Conservation (phyloP, 2,888 invertebrate species). For the Liodrosophila aerea region DNA sequence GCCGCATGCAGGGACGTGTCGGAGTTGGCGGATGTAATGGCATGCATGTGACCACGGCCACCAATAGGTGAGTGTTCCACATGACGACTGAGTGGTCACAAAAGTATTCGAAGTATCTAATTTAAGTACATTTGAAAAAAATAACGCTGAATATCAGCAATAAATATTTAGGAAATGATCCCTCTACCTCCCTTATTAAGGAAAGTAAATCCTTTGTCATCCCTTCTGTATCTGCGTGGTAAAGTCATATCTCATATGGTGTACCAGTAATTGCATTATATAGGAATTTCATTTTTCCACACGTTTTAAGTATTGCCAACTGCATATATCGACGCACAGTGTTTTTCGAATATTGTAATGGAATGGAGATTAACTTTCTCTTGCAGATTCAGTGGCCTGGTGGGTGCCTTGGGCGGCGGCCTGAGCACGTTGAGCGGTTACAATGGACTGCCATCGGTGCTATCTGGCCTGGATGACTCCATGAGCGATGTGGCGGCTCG, state of each 20-base stretch:
- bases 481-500: constrained; percentile 90
- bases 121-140: no score
- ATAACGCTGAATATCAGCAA: no score
- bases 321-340: constrained; percentile 3
- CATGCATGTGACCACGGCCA: constrained; percentile 89
- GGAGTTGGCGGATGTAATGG: constrained; percentile 93
- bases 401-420: constrained; percentile 87
- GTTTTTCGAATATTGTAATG: constrained; percentile 6
- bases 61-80: constrained; percentile 84
- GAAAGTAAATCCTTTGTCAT: no score
- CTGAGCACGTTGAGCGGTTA: constrained; percentile 86
- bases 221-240: no score
- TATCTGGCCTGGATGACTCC: constrained; percentile 92
- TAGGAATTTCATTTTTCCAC: no score
- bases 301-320: no score
- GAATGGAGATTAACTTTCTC: constrained; percentile 41
- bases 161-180: no score
- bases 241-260: no score
- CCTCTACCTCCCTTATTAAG: no score
- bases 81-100: constrained; percentile 2
- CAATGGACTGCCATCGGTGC: constrained; percentile 91
- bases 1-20: constrained; percentile 86
- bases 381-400: constrained; percentile 88
- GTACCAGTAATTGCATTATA: no score
- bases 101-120: neutral